Percentiles rank a stretch among this genome's conserved stretches.
phyloP scores from a whole-genome alignment of 1,140 invertebrate genomes.

The Ganaspis sp. region DNA sequence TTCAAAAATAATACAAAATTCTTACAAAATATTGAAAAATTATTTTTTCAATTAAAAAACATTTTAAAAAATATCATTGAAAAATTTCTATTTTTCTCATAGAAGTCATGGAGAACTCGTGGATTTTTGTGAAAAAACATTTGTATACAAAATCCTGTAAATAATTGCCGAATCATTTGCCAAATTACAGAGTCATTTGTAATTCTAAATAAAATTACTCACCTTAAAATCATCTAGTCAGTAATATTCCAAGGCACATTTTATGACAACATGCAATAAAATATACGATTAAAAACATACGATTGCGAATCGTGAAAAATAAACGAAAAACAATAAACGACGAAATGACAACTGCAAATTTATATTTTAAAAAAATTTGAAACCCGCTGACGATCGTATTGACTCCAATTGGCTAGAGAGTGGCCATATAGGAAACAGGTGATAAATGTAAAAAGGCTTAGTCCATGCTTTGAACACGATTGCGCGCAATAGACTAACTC shows the following conservation, averaged over 20 bases:
- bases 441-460: not conserved
- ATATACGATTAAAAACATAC: too few relatives aligned
- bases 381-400: not conserved
- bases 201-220: not conserved
- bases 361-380: too few relatives aligned
- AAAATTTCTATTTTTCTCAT: too few relatives aligned
- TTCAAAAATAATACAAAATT: too few relatives aligned
- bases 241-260: conserved; percentile 1
- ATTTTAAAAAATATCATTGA: too few relatives aligned
- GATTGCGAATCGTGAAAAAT: not conserved
- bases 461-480: not conserved
- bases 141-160: too few relatives aligned
- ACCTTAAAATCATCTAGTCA: not conserved
- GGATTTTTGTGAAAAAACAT: too few relatives aligned
- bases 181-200: too few relatives aligned
- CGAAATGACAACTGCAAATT: not conserved
- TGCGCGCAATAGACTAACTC: conserved; percentile 24
- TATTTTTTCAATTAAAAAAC: too few relatives aligned
- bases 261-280: not conserved
- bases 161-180: too few relatives aligned
- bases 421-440: not conserved
- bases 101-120: too few relatives aligned
- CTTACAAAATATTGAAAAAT: too few relatives aligned
- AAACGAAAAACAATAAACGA: not conserved
- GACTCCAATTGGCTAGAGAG: not conserved